Evolutionary conservation across 1,140 invertebrate species (phyloP), one percentile per base, ranked within the genome.

Genomic region (Helicoverpa armigera): DNA sequence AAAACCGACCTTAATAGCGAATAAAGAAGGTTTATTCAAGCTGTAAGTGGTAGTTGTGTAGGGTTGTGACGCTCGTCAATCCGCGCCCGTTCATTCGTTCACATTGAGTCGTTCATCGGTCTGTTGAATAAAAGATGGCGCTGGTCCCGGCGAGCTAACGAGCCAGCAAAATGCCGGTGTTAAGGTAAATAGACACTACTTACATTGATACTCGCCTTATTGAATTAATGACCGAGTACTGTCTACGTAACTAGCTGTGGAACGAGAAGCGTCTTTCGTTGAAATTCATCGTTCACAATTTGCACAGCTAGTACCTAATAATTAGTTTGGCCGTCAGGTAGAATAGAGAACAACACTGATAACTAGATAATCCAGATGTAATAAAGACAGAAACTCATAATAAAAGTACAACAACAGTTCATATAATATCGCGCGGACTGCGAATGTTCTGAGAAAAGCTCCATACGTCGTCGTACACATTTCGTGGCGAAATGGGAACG

Each of bases 51-150:
- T 13, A 29, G 56, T 76, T 78, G 61, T 23, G 3, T 50, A 58
- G 31, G 51, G 76, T 70, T 79, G 63, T 31, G 51, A 69, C 63
- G 63, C 54, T 69, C 76, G 76, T 70, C 76, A 79, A 79, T 79
- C 76, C 29, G 29, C 53, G 51, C 50, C 73, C 76, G 76, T 79
- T 79, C 76, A 79, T 79, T 79, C 76, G 76, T 79, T 79, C 76
- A 18, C 76, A 79, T 79, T 70, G 63, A 79, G 51, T 79, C 76
- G 76, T 79, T 79, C 76, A 79, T 79, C 51, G 61, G 75, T 69
- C 76, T 79, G 76, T 70, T 79, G 76, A 79, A 79, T 79, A 79
- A 79, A 79, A 79, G 76, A 79, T 79, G 76, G 63, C 53, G 65
- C 23, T 29, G 63, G 75, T 54, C 61, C 48, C 63, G 58, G 65